A percentile compares a stretch with the other conserved stretches of the same genome.
Evolutionary conservation across 2,888 invertebrate species (phyloP).

Genomic region (Drosophila anomalipes): DNA sequence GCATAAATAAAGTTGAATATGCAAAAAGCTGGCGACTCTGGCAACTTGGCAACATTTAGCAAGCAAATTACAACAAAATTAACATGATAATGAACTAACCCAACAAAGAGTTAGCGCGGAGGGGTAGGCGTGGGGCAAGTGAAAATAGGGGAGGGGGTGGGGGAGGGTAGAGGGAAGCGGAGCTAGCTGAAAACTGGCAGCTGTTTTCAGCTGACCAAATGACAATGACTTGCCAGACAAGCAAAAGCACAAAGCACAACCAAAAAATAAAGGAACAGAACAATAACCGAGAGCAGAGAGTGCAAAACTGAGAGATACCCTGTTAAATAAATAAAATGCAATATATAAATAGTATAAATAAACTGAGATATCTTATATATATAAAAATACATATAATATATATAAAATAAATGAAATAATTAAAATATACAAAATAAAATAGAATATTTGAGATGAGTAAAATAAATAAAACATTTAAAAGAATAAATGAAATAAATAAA

Average conservation of each 20-base stretch:
- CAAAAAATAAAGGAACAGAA: not conserved
- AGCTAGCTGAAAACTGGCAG: slow-evolving; percentile 62
- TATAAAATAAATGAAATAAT: slow-evolving; percentile 32
- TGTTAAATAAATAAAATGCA: slow-evolving; percentile 27
- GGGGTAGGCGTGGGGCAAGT: not conserved
- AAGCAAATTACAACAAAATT: slow-evolving; percentile 81
- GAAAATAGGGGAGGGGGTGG: not conserved
- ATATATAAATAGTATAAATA: slow-evolving; percentile 34
- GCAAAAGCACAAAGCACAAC: slow-evolving; percentile 19
- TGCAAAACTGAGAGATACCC: not conserved
- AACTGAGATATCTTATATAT: too few species aligned
- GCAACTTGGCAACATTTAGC: slow-evolving; percentile 80
- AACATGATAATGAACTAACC: slow-evolving; percentile 79
- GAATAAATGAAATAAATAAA: not conserved
- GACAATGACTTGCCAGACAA: slow-evolving; percentile 72
- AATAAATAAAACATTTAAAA: not conserved
- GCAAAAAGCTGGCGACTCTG: slow-evolving; percentile 59
- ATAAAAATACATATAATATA: too few species aligned
- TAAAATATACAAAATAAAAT: slow-evolving; percentile 38
- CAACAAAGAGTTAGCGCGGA: slow-evolving; percentile 23
- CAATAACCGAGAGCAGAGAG: not conserved
- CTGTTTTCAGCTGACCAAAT: slow-evolving; percentile 76
- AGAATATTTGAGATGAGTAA: too few species aligned
- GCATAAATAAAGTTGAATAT: slow-evolving; percentile 78
- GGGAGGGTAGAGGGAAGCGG: not conserved